Conservation (phyloP, 2,113 vertebrate species). For the Uria lomvia region DNA sequence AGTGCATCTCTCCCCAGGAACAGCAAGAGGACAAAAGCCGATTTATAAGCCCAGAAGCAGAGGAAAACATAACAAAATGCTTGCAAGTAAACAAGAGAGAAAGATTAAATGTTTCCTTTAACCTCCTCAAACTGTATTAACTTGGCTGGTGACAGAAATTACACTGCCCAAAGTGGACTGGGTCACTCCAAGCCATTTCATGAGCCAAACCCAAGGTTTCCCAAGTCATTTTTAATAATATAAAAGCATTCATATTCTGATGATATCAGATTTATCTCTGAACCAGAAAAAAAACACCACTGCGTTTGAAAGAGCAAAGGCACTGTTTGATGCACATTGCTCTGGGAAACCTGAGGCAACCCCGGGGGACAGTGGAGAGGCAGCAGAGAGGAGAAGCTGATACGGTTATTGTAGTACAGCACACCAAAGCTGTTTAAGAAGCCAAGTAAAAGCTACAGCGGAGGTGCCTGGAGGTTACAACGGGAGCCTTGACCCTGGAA, state of each 20-base stretch:
- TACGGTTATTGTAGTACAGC: constrained; percentile 25
- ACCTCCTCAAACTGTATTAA: neutral
- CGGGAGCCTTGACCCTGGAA: constrained; percentile 27
- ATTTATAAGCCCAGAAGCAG: neutral
- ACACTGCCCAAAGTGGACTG: neutral
- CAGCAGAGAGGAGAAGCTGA: neutral
- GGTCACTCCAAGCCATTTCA: neutral
- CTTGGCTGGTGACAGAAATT: neutral
- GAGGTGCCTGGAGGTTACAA: neutral
- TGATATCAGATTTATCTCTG: neutral
- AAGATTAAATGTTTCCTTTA: neutral
- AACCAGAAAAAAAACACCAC: neutral
- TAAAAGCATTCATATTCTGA: neutral
- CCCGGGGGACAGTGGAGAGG: constrained; percentile 74
- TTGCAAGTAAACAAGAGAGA: neutral
- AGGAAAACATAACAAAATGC: neutral
- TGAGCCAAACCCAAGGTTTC: neutral
- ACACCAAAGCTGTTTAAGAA: constrained; percentile 16
- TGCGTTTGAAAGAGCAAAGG: neutral
- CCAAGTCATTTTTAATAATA: neutral
- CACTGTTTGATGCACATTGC: neutral
- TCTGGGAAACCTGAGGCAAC: neutral
- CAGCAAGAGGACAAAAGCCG: neutral
- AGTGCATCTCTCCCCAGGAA: neutral
- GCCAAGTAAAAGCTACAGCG: constrained; percentile 1